phyloP scores from a whole-genome alignment of 2,797 vertebrate species.

The Poeciliopsis turneri region DNA sequence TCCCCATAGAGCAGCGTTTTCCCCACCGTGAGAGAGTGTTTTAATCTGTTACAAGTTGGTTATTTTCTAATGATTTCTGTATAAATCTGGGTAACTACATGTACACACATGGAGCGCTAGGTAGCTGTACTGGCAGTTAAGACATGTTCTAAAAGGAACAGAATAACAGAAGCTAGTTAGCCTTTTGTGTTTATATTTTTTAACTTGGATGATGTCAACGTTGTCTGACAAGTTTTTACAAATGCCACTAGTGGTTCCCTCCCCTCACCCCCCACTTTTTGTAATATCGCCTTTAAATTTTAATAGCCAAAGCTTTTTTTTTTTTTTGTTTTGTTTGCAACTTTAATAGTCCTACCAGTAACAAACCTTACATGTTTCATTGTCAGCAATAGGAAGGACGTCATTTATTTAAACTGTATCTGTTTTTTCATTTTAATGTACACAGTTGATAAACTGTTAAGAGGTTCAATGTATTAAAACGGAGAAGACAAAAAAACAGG shows the following conservation, averaged over 20 bases:
- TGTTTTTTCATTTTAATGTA: constrained; percentile 58
- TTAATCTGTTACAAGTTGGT: constrained; percentile 66
- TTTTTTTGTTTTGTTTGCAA: constrained; percentile 20
- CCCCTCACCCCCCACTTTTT: constrained; percentile 25
- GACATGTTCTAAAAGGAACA: constrained; percentile 26
- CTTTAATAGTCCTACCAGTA: constrained; percentile 44
- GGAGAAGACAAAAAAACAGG: constrained; percentile 62
- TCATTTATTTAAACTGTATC: constrained; percentile 68
- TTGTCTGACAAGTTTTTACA: constrained; percentile 59
- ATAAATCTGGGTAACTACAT: constrained; percentile 36
- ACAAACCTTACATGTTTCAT: constrained; percentile 52
- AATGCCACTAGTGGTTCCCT: constrained; percentile 23
- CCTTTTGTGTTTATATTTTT: constrained; percentile 54
- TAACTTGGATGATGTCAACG: constrained; percentile 39
- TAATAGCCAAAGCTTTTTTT: constrained; percentile 66
- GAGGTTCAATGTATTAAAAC: constrained; percentile 68
- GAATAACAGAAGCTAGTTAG: constrained; percentile 51
- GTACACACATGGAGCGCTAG: constrained; percentile 12
- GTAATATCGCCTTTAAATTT: constrained; percentile 50
- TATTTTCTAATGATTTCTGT: constrained; percentile 42
- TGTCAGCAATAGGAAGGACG: constrained; percentile 60
- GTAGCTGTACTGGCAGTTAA: constrained; percentile 1
- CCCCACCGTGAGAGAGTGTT: constrained; percentile 52
- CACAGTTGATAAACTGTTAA: constrained; percentile 61
- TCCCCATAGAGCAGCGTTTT: constrained; percentile 22